Evolutionary conservation across 2,888 invertebrate species (phyloP).

Genomic region (Bugula neritina): DNA sequence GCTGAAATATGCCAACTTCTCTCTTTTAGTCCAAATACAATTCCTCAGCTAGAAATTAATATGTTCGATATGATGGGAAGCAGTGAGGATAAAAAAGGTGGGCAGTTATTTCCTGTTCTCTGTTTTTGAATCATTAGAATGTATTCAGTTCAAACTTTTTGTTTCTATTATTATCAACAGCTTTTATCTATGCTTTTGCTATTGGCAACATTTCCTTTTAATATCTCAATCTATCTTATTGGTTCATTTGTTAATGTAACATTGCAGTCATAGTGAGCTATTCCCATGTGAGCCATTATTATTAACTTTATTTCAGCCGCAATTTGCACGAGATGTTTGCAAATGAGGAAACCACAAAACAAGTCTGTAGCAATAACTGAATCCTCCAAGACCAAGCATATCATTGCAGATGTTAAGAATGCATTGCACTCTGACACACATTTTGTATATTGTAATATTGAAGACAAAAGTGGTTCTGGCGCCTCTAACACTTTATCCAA

Average conservation of each 20-base stretch:
- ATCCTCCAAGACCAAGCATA: not conserved
- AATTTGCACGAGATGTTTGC: not conserved
- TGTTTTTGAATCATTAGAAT: too few relatives aligned
- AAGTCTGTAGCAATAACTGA: not conserved
- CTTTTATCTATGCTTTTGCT: too few relatives aligned
- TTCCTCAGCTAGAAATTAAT: conserved; percentile 18
- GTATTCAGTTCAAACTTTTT: too few relatives aligned
- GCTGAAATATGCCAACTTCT: not conserved
- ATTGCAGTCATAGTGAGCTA: too few relatives aligned
- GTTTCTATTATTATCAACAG: too few relatives aligned
- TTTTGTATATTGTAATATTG: not conserved
- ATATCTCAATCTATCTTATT: too few relatives aligned
- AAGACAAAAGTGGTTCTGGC: not conserved
- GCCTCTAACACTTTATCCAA: too few relatives aligned
- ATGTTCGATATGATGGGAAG: conserved; percentile 7
- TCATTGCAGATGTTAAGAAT: not conserved
- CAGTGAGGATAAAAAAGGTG: not conserved
- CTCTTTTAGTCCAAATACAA: not conserved
- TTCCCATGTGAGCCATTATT: too few relatives aligned
- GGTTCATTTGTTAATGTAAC: too few relatives aligned
- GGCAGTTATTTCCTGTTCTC: too few relatives aligned
- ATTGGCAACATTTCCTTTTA: too few relatives aligned
- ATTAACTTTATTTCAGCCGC: not conserved
- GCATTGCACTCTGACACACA: not conserved
- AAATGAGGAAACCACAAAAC: not conserved